Base-by-base conservation (phyloP, 37 sponge, comb jelly and placozoan species). In the Diacarnus erythraeanus region DNA sequence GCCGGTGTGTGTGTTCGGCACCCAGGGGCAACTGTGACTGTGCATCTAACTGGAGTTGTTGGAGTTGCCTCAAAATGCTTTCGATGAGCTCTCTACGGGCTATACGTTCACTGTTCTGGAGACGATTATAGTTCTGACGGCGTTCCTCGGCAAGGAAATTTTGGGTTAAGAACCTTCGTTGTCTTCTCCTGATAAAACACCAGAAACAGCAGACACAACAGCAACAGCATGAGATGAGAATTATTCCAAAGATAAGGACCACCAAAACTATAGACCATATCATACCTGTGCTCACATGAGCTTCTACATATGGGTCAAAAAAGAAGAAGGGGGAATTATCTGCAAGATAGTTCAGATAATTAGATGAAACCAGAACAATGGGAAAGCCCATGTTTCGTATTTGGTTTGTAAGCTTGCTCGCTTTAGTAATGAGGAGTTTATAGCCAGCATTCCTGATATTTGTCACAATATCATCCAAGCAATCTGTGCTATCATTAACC, bases 41-140 rank as follows among this genome's bases (percentile, higher is more conserved):
- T 15, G 59, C 37, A 5, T 88, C 88, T 2, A 70, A 38, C 41
- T 88, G 83, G 25, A 88, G 71, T 30, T 82, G 63, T 39, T 77
- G 78, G 22, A 88, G 35, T 38, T 88, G 88, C 26, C 83, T 42
- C 83, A 77, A n/a, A 26, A 88, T 88, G 61, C 83, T 88, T 40
- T 88, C 88, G 25, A 82, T 77, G 38, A 88, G 78, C 44, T 82
- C 88, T 41, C 77, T 71, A 2, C 82, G 76, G 10, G 77, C 76
- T 3, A 65, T 23, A 1, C 74, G 38, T 20, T 72, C 80, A 35
- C 35, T 20, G 0, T 27, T 21, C 20, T 73, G 73, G 3, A 54
- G 33, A n/a, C 34, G 71, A n/a, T 85, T 59, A 25, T 68, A 71
- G 75, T 38, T 83, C 30, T 66, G 3, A 9, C 35, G 65, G 0